A percentile compares a stretch with the other conserved stretches of the same genome.
phyloP scores from a whole-genome alignment of 2,797 vertebrate genomes.

The Tragelaphus oryx region DNA sequence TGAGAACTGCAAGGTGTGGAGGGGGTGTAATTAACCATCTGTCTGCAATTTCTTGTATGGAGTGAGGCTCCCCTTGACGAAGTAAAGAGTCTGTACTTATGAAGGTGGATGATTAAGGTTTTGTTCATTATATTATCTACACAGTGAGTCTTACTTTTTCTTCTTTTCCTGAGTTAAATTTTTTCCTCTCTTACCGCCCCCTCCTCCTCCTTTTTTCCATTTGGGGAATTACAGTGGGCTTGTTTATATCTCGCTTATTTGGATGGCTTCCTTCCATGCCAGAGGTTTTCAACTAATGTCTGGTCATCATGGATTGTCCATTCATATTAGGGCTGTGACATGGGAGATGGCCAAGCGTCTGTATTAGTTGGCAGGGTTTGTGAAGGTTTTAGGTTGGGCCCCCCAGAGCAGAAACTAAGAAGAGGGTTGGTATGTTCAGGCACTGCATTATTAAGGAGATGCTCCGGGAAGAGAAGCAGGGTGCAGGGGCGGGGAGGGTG shows the following conservation, averaged over 20 bases:
- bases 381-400: background rate
- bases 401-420: background rate
- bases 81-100: background rate
- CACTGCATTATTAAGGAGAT: background rate
- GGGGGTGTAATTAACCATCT: slow-evolving; percentile 8
- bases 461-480: background rate
- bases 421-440: background rate
- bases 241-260: background rate
- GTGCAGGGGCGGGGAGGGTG: background rate
- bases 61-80: background rate
- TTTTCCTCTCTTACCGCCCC: background rate
- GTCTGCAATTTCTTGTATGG: background rate
- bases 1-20: background rate
- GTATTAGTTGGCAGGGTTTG: background rate
- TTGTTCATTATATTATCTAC: background rate
- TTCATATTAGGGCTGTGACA: background rate
- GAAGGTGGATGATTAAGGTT: background rate
- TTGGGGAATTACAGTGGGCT: background rate
- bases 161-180: background rate
- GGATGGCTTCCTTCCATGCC: background rate
- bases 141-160: background rate
- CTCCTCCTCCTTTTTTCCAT: background rate
- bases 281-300: background rate
- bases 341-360: background rate
- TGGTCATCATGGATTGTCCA: background rate